Conservation (phyloP, 2,113 vertebrate species). For the Murina feae region DNA sequence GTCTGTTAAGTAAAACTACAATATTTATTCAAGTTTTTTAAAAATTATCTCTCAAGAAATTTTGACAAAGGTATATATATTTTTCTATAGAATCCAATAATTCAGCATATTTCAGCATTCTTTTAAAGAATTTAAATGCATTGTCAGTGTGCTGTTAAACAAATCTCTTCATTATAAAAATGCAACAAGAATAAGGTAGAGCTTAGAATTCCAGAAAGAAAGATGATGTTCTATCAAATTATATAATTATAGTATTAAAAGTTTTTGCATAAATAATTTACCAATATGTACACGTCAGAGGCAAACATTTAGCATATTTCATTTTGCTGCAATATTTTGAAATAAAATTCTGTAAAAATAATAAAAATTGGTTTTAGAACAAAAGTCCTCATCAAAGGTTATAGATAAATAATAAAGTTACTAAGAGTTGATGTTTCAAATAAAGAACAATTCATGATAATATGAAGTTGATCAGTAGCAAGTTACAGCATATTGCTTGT, state of each 20-base stretch:
- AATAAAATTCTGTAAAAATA: not conserved
- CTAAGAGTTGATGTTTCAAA: not conserved
- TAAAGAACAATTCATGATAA: not conserved
- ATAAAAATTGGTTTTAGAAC: not conserved
- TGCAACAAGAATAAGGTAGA: not conserved
- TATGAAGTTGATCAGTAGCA: not conserved
- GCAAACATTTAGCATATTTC: not conserved
- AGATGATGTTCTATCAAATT: not conserved
- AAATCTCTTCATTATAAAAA: not conserved
- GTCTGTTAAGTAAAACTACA: conserved; percentile 9
- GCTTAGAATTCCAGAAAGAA: not conserved
- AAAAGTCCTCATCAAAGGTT: not conserved
- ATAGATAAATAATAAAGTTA: not conserved
- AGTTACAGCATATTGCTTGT: not conserved
- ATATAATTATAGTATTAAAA: not conserved
- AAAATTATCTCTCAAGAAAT: not conserved
- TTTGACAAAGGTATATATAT: conserved; percentile 36
- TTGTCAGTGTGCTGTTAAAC: not conserved
- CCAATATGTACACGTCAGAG: not conserved
- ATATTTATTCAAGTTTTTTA: conserved; percentile 4
- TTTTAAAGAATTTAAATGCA: not conserved
- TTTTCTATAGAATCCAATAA: not conserved
- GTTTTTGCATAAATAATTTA: not conserved
- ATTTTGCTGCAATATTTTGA: not conserved
- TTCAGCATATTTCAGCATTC: not conserved